These are phyloP conservation scores for Acrocephalus kingi DNA, from an alignment of 2,113 vertebrate species.

Conservation along the genomic window DNA sequence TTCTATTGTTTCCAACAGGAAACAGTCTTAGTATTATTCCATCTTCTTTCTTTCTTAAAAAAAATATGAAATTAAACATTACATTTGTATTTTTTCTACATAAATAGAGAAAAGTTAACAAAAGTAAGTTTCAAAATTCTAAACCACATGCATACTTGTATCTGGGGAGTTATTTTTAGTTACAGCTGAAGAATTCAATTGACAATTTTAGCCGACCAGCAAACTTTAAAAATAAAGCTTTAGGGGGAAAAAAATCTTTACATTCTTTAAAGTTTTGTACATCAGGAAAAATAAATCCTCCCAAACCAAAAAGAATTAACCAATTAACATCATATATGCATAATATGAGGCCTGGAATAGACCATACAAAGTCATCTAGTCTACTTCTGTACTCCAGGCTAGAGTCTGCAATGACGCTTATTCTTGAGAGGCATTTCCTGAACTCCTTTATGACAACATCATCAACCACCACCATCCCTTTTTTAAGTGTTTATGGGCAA, in stretches of 20 bases:
- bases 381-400: neutral
- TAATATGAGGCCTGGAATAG: neutral
- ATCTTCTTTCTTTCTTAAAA: neutral
- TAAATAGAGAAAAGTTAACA: neutral
- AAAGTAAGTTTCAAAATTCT: neutral
- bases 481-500: neutral
- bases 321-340: neutral
- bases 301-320: neutral
- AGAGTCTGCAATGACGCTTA: neutral
- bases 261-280: neutral
- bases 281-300: neutral
- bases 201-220: neutral
- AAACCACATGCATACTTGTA: neutral
- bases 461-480: neutral
- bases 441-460: neutral
- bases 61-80: neutral
- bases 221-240: neutral
- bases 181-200: neutral
- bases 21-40: neutral
- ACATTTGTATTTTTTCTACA: neutral
- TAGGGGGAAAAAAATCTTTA: accelerated
- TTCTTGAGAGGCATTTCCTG: neutral
- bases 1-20: neutral
- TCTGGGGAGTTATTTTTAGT: neutral
- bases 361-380: neutral